These are phyloP conservation scores for Chelonus formosanus DNA, from an alignment of 2,888 invertebrate species.

Conservation along the genomic window DNA sequence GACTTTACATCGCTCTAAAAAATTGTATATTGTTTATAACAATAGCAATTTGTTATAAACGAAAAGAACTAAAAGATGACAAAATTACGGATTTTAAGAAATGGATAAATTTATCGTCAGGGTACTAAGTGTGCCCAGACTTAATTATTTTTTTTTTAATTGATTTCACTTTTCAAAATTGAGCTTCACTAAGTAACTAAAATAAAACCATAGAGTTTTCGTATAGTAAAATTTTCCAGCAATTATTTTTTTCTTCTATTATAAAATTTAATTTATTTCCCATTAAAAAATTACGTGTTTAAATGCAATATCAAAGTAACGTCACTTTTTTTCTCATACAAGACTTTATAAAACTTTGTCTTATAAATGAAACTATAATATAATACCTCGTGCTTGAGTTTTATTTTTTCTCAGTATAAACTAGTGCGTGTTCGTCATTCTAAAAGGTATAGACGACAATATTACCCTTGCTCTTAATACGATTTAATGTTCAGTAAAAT, in stretches of 20 bases:
- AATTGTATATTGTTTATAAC: too few relatives aligned
- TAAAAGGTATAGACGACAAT: neutral
- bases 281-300: neutral
- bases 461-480: neutral
- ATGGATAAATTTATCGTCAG: too few relatives aligned
- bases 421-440: neutral
- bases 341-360: neutral
- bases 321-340: neutral
- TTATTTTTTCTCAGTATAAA: neutral
- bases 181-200: too few relatives aligned
- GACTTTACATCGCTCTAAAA: too few relatives aligned
- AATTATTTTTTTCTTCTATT: neutral
- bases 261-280: neutral
- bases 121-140: too few relatives aligned
- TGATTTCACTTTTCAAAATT: too few relatives aligned
- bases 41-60: too few relatives aligned
- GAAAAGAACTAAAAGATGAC: too few relatives aligned
- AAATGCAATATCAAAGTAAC: constrained; percentile 1
- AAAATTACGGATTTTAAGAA: too few relatives aligned
- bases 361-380: neutral
- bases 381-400: neutral
- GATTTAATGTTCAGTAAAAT: neutral
- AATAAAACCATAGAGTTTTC: too few relatives aligned
- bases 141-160: too few relatives aligned
- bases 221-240: neutral